Evolutionary conservation across 2,888 invertebrate genomes (phyloP).

Genomic region (Xestia c-nigrum): DNA sequence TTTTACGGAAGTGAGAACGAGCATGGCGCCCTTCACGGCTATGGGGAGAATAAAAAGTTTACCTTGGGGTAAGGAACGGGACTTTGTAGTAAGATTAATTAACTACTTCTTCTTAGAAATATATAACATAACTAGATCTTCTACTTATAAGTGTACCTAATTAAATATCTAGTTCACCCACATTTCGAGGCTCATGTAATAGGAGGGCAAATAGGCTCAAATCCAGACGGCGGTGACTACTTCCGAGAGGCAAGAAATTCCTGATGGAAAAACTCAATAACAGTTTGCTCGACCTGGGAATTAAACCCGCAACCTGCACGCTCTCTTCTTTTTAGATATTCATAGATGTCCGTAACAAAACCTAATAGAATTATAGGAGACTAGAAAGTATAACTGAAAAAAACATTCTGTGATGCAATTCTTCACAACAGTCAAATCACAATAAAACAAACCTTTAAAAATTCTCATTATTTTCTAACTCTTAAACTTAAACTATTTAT

Average conservation of each 20-base stretch:
- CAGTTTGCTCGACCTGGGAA: no score
- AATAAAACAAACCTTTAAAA: background rate
- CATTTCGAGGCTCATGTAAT: no score
- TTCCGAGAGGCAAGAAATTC: no score
- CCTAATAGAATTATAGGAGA: background rate
- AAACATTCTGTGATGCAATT: background rate
- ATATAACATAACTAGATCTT: no score
- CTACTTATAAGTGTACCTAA: no score
- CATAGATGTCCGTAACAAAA: background rate
- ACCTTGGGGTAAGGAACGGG: background rate
- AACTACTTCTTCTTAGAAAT: background rate
- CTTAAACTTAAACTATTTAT: background rate
- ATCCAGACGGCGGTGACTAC: no score
- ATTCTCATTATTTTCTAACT: no score
- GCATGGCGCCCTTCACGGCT: constrained; percentile 37
- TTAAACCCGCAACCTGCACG: no score
- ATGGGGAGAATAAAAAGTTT: constrained; percentile 1
- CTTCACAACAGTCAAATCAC: background rate
- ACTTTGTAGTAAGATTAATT: background rate
- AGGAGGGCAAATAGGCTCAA: no score
- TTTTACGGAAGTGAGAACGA: constrained; percentile 44
- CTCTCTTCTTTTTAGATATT: no score
- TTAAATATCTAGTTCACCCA: no score
- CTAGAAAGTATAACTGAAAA: background rate
- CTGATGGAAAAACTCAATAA: no score